Evolutionary conservation across 2,888 invertebrate genomes (phyloP).

Genomic region (Drosophila rubida): DNA sequence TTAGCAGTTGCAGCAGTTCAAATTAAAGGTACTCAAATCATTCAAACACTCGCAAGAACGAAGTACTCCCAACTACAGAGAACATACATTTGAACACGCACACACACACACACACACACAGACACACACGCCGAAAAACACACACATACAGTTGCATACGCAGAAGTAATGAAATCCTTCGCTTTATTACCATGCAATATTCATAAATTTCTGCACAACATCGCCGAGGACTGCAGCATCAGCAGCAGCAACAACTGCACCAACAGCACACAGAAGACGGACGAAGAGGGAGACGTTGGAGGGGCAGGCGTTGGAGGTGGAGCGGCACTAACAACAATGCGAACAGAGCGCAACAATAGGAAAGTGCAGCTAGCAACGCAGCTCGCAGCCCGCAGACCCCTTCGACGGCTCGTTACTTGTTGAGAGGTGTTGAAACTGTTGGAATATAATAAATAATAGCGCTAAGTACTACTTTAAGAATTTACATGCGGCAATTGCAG

Average conservation of each 20-base stretch:
- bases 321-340: slow-evolving; percentile 46
- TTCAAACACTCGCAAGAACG: slow-evolving; percentile 30
- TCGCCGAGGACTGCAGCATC: slow-evolving; percentile 59
- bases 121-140: background rate
- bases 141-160: slow-evolving; percentile 39
- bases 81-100: slow-evolving; percentile 2
- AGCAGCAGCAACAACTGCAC: slow-evolving; percentile 27
- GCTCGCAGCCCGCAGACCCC: slow-evolving; percentile 13
- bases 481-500: slow-evolving; percentile 81
- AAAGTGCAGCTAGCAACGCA: slow-evolving; percentile 41
- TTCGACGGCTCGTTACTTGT: slow-evolving; percentile 67
- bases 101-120: slow-evolving; percentile 1
- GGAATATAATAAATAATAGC: slow-evolving; percentile 84
- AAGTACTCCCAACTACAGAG: slow-evolving; percentile 12
- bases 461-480: slow-evolving; percentile 83
- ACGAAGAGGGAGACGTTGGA: background rate
- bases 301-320: slow-evolving; percentile 12
- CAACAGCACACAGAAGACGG: slow-evolving; percentile 7
- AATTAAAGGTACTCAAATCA: slow-evolving; percentile 51
- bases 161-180: slow-evolving; percentile 74
- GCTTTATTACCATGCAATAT: slow-evolving; percentile 76
- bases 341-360: slow-evolving; percentile 53
- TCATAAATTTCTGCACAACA: slow-evolving; percentile 77
- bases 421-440: slow-evolving; percentile 83
- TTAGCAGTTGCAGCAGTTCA: slow-evolving; percentile 13